Base-by-base conservation (phyloP, 2,113 vertebrate genomes). In the Nothobranchius kuhntae region DNA sequence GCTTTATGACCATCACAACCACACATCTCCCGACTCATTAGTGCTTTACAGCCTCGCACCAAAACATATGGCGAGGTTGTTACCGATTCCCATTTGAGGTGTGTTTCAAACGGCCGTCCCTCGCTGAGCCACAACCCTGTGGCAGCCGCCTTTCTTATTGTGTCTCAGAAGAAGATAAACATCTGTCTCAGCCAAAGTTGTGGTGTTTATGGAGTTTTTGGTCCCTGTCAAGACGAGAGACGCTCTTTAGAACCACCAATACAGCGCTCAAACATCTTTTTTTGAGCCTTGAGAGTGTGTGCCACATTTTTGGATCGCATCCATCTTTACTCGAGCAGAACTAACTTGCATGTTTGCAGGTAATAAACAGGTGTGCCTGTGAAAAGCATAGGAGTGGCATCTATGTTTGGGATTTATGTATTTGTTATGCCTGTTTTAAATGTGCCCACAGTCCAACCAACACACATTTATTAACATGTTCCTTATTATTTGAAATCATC, bases 41-140 rank as follows among this genome's bases (percentile, higher is more conserved):
- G 83, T 71, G 73, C 75, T 78, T 87, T 84, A 78, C 81, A 71
- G 64, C 82, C 73, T 64, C 48, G 77, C 9, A n/a, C 75, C 75
- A 72, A 67, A 73, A 85, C 90, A 91, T 91, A 89, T 90, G 91
- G 87, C 84, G 74, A 38, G 24, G 76, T 48, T 80, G 85, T 77
- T 77, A 65, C 77, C 55, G 82, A 75, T 73, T 87, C 80, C 83
- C 84, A 77, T 80, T 80, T 71, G 73, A 85, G 82, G 77, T 83
- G 78, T 67, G 74, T 80, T 89, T 74, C 74, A 85, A 87, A 85
- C 71, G 48, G 35, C 67, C 52, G 73, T 71, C 75, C 63, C 74
- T 83, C 40, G 61, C 81, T 38, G 76, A 83, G 86, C 80, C 81
- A 71, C 80, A 68, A 72, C 80, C 82, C 79, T 73, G 71, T 84